Percentiles rank a stretch among this genome's conserved stretches.
phyloP scores from a whole-genome alignment of 2,888 invertebrate genomes.

The Dascillus cervinus region DNA sequence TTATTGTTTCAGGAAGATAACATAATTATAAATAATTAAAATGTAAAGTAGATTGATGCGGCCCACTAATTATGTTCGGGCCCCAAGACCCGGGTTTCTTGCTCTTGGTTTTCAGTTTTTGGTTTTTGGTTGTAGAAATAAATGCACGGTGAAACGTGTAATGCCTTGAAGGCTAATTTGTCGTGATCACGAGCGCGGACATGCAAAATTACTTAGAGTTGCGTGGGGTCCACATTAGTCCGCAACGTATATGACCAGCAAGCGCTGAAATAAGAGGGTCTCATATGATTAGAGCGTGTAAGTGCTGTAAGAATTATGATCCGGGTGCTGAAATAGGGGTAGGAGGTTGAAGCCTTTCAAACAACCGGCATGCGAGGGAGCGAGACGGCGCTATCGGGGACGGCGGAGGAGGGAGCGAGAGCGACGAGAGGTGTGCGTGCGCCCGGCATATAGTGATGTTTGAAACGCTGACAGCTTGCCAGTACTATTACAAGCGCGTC shows the following conservation, averaged over 20 bases:
- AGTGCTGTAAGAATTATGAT: conserved; percentile 39
- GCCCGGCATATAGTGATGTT: conserved; percentile 43
- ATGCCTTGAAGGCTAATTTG: conserved; percentile 29
- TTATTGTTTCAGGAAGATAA: conserved; percentile 25
- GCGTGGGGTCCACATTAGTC: conserved; percentile 28
- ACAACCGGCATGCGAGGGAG: conserved; percentile 30
- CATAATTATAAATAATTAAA: conserved; percentile 21
- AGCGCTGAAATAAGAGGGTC: conserved; percentile 17
- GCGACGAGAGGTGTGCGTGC: conserved; percentile 38
- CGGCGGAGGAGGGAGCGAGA: conserved; percentile 23
- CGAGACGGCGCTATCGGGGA: conserved; percentile 14
- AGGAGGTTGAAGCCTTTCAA: conserved; percentile 39
- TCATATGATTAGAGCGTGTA: conserved; percentile 22
- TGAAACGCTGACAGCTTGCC: conserved; percentile 46
- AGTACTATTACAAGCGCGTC: conserved; percentile 42
- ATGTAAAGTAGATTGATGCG: no score
- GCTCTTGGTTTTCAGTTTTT: no score
- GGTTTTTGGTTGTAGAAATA: no score
- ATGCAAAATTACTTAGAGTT: conserved; percentile 32
- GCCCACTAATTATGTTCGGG: no score
- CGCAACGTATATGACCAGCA: conserved; percentile 20
- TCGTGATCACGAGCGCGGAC: conserved; percentile 34
- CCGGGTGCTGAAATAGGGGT: conserved; percentile 38
- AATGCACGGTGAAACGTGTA: no score
- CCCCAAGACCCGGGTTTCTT: no score